Evolutionary conservation across 2,888 invertebrate species (phyloP), one percentile per base, ranked within the genome.

Genomic region (Nomada hirtipes): DNA sequence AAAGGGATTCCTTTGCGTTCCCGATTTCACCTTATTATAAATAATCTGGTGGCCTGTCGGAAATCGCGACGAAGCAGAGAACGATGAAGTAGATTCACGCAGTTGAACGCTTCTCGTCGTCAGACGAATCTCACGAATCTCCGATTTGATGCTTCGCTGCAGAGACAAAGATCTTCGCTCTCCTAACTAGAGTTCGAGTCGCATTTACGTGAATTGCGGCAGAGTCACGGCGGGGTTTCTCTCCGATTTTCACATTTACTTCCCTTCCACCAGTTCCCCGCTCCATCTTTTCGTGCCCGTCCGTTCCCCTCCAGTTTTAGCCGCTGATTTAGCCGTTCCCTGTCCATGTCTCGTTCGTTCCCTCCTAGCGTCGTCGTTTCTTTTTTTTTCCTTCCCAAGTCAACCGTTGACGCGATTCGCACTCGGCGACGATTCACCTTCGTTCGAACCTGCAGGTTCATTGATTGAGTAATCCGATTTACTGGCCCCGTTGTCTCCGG

Each of bases 381-480:
- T 52, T 63, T 18, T 29, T 44, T 42, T 69, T 44, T 18, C 36
- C 36, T 60, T 15, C 23, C 44, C 13, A 1, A 18, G 10, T 13
- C 29, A 53, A 42, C 13, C 42, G 13, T 26, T 42, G 72, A 50
- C 36, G 26, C 60, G 26, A 3, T 60, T 70, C 60, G 23, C 50
- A 42, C 29, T 23, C 55, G 55, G 47, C 67, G 59, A 63, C 74
- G 70, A 47, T 68, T 83, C 77, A 72, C 74, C 79, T 77, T 71
- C 47, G 52, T 55, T 42, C 53, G 64, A 55, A 60, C 75, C 75
- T 60, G 18, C 26, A 26, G 71, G 76, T 73, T 80, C 79, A 63
- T 65, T 82, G 88, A 89, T 89, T 85, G 88, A 85, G 82, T 85
- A 89, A 88, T 88, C 86, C 84, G 86, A 88, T 89, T 84, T 88